A percentile compares a stretch with the other conserved stretches of the same genome.
Conservation (phyloP, 2,888 invertebrate species). For the Pseudolycoriella hygida region DNA sequence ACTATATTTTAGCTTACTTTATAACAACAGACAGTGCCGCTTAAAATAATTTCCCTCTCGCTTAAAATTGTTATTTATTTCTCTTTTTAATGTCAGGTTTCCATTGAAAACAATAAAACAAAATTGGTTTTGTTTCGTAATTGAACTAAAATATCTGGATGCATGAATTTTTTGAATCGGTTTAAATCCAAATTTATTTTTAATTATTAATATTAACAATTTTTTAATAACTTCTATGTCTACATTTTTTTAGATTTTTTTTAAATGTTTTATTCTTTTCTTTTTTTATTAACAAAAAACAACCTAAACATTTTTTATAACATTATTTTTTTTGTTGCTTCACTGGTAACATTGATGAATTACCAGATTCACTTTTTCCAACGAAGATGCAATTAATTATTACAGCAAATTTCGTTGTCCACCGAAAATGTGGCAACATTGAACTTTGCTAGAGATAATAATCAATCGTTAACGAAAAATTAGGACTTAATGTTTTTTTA, state of each 20-base stretch:
- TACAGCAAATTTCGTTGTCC: neutral
- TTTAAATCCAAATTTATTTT: neutral
- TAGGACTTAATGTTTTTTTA: neutral
- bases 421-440: neutral
- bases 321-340: neutral
- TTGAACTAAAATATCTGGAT: neutral
- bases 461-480: neutral
- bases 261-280: neutral
- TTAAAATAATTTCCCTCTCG: neutral
- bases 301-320: neutral
- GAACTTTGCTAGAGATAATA: neutral
- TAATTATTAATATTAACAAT: neutral
- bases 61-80: neutral
- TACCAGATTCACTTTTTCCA: neutral
- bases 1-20: neutral
- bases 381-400: neutral
- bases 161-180: neutral
- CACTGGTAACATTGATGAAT: neutral
- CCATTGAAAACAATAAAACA: too few species aligned
- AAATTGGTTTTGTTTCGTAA: too few species aligned
- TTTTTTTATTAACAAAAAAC: conserved; percentile 1
- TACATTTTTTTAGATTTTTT: neutral
- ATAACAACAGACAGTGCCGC: neutral
- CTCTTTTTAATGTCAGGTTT: too few species aligned
- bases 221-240: neutral